These are phyloP conservation scores for Phrynocephalus versicolor DNA, from an alignment of 2,113 vertebrate species.

Conservation along the genomic window DNA sequence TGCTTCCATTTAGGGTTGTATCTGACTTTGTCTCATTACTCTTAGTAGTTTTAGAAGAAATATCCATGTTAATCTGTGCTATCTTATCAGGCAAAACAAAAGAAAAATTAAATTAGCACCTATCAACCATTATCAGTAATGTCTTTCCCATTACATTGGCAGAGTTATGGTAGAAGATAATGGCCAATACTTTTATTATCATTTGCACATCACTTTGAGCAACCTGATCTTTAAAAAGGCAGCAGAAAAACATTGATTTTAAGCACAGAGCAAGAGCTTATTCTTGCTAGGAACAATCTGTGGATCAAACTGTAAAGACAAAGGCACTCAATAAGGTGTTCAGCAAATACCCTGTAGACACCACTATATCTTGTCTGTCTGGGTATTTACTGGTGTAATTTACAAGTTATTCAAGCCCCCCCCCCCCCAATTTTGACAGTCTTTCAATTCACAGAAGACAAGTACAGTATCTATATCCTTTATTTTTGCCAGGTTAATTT, in stretches of 20 bases:
- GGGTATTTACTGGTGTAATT: not conserved
- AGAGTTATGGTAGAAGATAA: no score
- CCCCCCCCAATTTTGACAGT: no score
- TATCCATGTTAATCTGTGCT: no score
- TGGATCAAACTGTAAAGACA: not conserved
- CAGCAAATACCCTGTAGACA: not conserved
- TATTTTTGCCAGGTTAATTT: not conserved
- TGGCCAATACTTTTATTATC: not conserved
- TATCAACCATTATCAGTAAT: no score
- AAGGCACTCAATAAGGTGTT: not conserved
- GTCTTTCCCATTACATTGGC: no score
- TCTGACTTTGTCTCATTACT: no score
- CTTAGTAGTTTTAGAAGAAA: no score
- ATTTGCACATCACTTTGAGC: not conserved
- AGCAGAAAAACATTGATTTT: not conserved
- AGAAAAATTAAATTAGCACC: no score
- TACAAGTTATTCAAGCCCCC: not conserved
- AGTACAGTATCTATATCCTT: not conserved
- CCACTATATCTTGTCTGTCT: not conserved
- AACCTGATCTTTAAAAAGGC: not conserved
- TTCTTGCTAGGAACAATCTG: not conserved
- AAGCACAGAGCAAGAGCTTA: not conserved
- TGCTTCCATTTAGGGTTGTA: no score
- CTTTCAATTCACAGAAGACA: not conserved
- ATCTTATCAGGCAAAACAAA: no score